phyloP scores from a whole-genome alignment of 2,888 invertebrate genomes.

The Plagodis dolabraria region DNA sequence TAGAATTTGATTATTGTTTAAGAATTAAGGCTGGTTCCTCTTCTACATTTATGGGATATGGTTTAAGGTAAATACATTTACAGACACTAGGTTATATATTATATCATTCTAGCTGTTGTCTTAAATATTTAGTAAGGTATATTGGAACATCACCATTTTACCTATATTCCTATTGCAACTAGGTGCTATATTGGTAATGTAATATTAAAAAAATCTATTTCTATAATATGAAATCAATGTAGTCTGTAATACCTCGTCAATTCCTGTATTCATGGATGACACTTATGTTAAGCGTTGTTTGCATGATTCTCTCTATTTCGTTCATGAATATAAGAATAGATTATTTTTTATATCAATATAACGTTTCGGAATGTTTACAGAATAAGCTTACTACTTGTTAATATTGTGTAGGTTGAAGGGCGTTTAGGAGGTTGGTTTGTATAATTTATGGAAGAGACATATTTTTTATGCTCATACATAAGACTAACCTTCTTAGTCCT shows the following conservation, averaged over 20 bases:
- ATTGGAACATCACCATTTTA: neutral
- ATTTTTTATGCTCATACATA: neutral
- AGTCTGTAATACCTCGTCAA: constrained; percentile 32
- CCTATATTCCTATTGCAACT: constrained; percentile 2
- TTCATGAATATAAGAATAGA: constrained; percentile 52
- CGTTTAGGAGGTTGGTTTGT: no score
- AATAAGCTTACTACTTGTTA: constrained; percentile 35
- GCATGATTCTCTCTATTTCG: constrained; percentile 37
- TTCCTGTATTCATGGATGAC: constrained; percentile 55
- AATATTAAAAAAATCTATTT: neutral
- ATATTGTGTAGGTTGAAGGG: constrained; percentile 25
- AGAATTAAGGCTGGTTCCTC: constrained; percentile 10
- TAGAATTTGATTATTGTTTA: constrained; percentile 9
- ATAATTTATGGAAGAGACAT: constrained; percentile 14
- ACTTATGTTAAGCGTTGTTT: constrained; percentile 38
- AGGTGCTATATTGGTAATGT: constrained; percentile 5
- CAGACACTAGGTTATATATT: neutral
- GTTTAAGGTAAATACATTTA: constrained; percentile 5
- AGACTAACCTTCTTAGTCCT: no score
- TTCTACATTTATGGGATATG: constrained; percentile 3
- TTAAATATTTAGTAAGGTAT: neutral
- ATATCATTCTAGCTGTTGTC: no score
- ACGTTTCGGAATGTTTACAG: constrained; percentile 42
- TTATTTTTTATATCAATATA: constrained; percentile 36
- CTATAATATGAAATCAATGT: neutral